These are phyloP conservation scores for Volucella inflata DNA, from an alignment of 2,888 invertebrate genomes.

Conservation along the genomic window DNA sequence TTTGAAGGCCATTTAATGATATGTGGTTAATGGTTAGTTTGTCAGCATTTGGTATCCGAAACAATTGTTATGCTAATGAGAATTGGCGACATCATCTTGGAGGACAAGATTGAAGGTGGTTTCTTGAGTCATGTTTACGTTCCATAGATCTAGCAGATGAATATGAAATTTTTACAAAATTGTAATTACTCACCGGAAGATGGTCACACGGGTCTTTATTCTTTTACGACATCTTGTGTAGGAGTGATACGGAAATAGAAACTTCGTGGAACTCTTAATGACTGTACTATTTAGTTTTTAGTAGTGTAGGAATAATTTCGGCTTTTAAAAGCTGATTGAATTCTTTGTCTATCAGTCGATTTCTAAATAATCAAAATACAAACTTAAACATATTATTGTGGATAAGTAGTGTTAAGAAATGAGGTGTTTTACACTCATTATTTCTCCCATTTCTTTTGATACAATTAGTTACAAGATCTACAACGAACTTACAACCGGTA, in stretches of 20 bases:
- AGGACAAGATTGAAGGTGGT: neutral
- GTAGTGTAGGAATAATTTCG: too few relatives aligned
- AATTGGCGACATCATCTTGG: constrained; percentile 1
- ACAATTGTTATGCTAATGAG: constrained; percentile 16
- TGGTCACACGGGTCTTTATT: neutral
- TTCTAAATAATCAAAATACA: too few relatives aligned
- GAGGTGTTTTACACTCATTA: too few relatives aligned
- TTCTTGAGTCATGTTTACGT: neutral
- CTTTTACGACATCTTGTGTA: too few relatives aligned
- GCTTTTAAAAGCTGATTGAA: too few relatives aligned
- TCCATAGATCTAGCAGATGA: neutral
- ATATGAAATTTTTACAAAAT: neutral
- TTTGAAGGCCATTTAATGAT: constrained; percentile 2
- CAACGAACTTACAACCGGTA: too few relatives aligned
- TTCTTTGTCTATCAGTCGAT: too few relatives aligned
- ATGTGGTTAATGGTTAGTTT: constrained; percentile 23
- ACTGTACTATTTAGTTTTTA: too few relatives aligned
- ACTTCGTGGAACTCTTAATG: neutral
- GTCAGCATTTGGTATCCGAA: constrained; percentile 33
- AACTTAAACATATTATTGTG: too few relatives aligned
- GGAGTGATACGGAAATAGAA: neutral
- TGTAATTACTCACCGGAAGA: neutral
- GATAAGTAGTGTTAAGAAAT: too few relatives aligned
- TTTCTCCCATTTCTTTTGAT: too few relatives aligned
- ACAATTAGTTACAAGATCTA: too few relatives aligned